These are phyloP conservation scores for Melanostigma gelatinosum DNA, from an alignment of 2,113 vertebrate genomes.

Conservation along the genomic window DNA sequence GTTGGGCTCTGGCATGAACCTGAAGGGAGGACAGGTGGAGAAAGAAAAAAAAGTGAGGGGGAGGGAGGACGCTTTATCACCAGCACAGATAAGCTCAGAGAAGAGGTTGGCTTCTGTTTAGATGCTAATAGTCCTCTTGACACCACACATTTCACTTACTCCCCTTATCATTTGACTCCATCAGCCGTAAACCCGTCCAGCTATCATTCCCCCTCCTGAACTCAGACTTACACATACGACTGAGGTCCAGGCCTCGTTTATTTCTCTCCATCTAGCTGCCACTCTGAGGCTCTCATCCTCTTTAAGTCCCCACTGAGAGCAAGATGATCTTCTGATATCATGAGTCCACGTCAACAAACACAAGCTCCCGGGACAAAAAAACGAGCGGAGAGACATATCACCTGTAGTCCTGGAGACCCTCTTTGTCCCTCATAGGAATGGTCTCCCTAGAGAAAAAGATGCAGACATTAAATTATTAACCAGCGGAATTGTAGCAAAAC, in stretches of 20 bases:
- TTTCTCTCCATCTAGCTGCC: constrained; percentile 26
- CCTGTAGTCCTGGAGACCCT: constrained; percentile 98
- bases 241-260: constrained; percentile 24
- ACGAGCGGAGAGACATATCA: constrained; percentile 58
- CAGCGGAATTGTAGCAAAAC: not conserved
- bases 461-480: not conserved
- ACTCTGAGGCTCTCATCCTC: constrained; percentile 4
- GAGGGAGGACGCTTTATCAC: constrained; percentile 36
- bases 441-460: constrained; percentile 84
- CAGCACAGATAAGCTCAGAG: constrained; percentile 31
- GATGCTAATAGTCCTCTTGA: constrained; percentile 30
- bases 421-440: constrained; percentile 96
- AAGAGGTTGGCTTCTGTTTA: constrained; percentile 27
- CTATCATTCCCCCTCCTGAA: constrained; percentile 13
- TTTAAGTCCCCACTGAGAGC: not conserved
- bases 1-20: constrained; percentile 99
- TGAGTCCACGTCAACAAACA: not conserved
- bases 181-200: constrained; percentile 29
- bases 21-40: constrained; percentile 54
- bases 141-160: constrained; percentile 39
- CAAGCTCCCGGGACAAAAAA: not conserved
- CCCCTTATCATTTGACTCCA: constrained; percentile 28
- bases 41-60: not conserved
- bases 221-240: not conserved
- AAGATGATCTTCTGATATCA: not conserved